Evolutionary conservation across 1,140 invertebrate genomes (phyloP).

Genomic region (Drosophila obscura): DNA sequence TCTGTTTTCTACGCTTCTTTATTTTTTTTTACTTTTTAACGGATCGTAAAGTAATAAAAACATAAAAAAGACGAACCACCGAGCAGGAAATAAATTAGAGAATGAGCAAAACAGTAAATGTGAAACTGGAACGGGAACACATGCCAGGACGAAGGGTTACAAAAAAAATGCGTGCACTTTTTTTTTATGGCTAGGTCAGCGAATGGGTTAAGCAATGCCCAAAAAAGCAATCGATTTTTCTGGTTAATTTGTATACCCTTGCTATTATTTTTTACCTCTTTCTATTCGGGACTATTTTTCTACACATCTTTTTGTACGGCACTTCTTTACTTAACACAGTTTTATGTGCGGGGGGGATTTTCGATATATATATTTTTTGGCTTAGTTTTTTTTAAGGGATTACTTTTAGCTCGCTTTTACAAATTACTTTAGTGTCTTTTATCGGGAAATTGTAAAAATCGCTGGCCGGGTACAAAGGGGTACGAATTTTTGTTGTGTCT

Average conservation of each 20-base stretch:
- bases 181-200: slow-evolving; percentile 45
- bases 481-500: slow-evolving; percentile 17
- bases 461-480: slow-evolving; percentile 23
- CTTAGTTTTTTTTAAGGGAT: slow-evolving; percentile 35
- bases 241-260: slow-evolving; percentile 28
- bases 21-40: slow-evolving; percentile 42
- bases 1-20: slow-evolving; percentile 24
- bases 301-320: too few species aligned
- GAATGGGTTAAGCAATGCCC: slow-evolving; percentile 52
- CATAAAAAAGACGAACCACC: slow-evolving; percentile 55
- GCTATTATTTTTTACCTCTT: slow-evolving; percentile 15
- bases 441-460: slow-evolving; percentile 55
- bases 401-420: slow-evolving; percentile 30
- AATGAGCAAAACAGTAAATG: slow-evolving; percentile 67
- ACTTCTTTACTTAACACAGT: too few species aligned
- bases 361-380: too few species aligned
- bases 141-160: slow-evolving; percentile 56
- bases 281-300: neutral
- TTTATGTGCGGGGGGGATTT: too few species aligned
- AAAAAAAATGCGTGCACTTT: slow-evolving; percentile 67
- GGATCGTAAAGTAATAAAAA: slow-evolving; percentile 76
- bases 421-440: too few species aligned
- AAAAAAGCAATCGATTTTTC: slow-evolving; percentile 39
- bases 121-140: slow-evolving; percentile 58
- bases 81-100: slow-evolving; percentile 49